These are phyloP conservation scores for Cavia aperea DNA, from an alignment of 2,113 vertebrate genomes.

Conservation along the genomic window DNA sequence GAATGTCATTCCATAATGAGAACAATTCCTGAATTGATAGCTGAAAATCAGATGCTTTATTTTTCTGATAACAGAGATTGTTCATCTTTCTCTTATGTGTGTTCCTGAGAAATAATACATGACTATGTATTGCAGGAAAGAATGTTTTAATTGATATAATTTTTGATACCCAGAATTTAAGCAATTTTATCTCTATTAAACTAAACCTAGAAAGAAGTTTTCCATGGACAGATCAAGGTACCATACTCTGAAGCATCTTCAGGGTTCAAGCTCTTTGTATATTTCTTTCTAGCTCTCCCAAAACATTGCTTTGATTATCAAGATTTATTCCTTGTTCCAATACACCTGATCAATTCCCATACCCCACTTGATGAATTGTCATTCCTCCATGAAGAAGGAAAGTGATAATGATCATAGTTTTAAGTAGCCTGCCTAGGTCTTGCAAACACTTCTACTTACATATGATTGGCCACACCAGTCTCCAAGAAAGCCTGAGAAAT, in stretches of 20 bases:
- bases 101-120: neutral
- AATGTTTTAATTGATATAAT: neutral
- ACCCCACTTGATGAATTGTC: neutral
- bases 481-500: neutral
- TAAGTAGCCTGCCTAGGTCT: neutral
- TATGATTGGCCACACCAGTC: neutral
- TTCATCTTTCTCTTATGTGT: neutral
- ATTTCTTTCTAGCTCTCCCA: neutral
- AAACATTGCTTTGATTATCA: neutral
- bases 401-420: neutral
- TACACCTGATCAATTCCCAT: neutral
- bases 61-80: conserved; percentile 2
- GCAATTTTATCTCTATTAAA: neutral
- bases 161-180: neutral
- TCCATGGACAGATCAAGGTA: neutral
- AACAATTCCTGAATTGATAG: neutral
- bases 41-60: neutral
- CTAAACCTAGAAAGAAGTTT: neutral
- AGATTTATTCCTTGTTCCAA: neutral
- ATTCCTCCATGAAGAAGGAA: neutral
- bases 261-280: neutral
- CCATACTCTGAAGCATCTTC: neutral
- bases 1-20: conserved; percentile 15
- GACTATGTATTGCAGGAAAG: neutral
- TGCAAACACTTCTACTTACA: neutral